Evolutionary conservation across 2,797 vertebrate genomes (phyloP), one percentile per base, ranked within the genome.

Genomic region (Denticeps clupeoides): DNA sequence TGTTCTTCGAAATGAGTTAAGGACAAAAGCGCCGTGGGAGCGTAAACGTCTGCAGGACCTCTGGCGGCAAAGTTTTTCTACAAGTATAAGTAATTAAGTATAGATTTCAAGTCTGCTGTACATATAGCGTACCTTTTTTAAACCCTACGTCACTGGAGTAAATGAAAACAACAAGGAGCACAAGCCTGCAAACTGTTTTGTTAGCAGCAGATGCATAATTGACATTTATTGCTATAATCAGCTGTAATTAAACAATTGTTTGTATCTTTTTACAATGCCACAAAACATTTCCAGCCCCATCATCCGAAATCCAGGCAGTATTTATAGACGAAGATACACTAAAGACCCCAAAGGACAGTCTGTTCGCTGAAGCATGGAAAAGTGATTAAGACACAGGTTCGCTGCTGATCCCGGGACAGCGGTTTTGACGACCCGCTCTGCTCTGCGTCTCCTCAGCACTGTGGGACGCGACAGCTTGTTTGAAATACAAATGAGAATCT

Each of bases 1-100:
- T 87, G 85, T 85, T 82, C 64, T 87, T 84, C 64, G 74, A 89
- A 68, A 87, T 85, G 74, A 85, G 78, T 64, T 85, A 66, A 84
- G 43, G 10, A 7, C n/a, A 28, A 4, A 33, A 19, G 41, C n/a
- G n/a, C n/a, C n/a, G n/a, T n/a, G n/a, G n/a, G n/a, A n/a, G n/a
- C n/a, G n/a, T n/a, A n/a, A n/a, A n/a, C n/a, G n/a, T n/a, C n/a
- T n/a, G n/a, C n/a, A n/a, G n/a, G n/a, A n/a, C n/a, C n/a, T n/a
- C n/a, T n/a, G n/a, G n/a, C n/a, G n/a, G n/a, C n/a, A n/a, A n/a
- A n/a, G n/a, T n/a, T n/a, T n/a, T n/a, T n/a, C n/a, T n/a, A n/a
- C n/a, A n/a, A n/a, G n/a, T n/a, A n/a, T n/a, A n/a, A n/a, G n/a
- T n/a, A n/a, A n/a, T n/a, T n/a, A n/a, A n/a, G n/a, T n/a, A n/a